Conservation (phyloP, 2,797 vertebrate genomes). For the Peromyscus attwateri region DNA sequence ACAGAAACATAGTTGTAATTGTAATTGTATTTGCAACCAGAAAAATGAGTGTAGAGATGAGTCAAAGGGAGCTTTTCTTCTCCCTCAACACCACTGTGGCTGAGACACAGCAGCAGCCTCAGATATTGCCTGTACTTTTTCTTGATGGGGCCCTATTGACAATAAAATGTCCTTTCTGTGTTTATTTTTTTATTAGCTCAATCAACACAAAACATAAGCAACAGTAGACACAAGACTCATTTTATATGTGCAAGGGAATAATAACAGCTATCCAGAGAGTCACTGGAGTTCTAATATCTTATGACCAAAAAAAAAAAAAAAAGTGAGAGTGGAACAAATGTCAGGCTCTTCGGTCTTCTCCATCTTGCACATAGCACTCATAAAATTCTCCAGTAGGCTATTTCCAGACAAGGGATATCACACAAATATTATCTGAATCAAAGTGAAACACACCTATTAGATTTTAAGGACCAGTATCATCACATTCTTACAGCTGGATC, state of each 20-base stretch:
- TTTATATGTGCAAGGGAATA: background rate
- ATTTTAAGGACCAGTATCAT: background rate
- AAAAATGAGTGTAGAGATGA: background rate
- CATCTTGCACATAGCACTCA: background rate
- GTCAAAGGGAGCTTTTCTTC: background rate
- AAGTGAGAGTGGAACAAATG: background rate
- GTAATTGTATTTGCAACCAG: constrained; percentile 16
- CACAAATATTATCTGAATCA: background rate
- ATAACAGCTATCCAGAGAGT: background rate
- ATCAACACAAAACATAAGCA: constrained; percentile 64
- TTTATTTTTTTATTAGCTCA: constrained; percentile 70
- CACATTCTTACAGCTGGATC: background rate
- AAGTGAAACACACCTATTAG: constrained; percentile 6
- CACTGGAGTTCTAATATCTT: background rate
- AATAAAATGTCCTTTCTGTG: constrained; percentile 68
- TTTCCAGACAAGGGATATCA: background rate
- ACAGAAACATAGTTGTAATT: constrained; percentile 52
- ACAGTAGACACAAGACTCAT: constrained; percentile 14
- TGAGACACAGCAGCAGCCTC: background rate
- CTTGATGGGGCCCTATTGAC: constrained; percentile 47
- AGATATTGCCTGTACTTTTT: constrained; percentile 37
- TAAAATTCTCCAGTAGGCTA: background rate
- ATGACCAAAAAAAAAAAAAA: background rate
- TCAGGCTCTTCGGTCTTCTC: background rate
- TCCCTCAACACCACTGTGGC: background rate